phyloP scores from a whole-genome alignment of 2,797 vertebrate genomes.

The Chloroceryle inda region DNA sequence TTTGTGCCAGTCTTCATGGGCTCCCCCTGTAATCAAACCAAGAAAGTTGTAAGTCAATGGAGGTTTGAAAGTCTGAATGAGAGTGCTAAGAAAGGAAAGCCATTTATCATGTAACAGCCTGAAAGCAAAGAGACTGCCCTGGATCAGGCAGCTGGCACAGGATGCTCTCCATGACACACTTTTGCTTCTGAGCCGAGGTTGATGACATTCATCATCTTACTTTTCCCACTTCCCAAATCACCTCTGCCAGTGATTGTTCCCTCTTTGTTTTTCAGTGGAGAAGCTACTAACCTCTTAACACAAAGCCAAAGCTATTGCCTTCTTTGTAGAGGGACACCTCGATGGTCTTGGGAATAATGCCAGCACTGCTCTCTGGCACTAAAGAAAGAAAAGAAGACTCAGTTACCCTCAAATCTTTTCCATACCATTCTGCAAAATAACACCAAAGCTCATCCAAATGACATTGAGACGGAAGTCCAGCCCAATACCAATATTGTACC shows the following conservation, averaged over 20 bases:
- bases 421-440: not conserved
- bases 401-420: constrained; percentile 1
- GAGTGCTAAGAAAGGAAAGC: not conserved
- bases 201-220: not conserved
- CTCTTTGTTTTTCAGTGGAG: not conserved
- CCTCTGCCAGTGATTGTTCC: not conserved
- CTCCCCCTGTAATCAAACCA: constrained; percentile 85
- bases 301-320: constrained; percentile 95
- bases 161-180: not conserved
- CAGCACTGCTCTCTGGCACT: constrained; percentile 92
- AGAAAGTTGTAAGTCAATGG: not conserved
- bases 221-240: not conserved
- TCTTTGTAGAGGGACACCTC: constrained; percentile 97
- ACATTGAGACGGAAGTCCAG: not conserved
- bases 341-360: constrained; percentile 93
- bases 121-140: not conserved
- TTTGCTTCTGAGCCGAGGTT: not conserved
- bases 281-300: constrained; percentile 90
- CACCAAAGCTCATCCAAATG: not conserved
- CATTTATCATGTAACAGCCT: not conserved
- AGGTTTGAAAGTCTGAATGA: not conserved
- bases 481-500: not conserved
- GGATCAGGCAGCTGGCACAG: not conserved
- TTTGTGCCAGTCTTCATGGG: constrained; percentile 95
- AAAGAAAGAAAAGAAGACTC: constrained; percentile 22